Evolutionary conservation across 2,797 vertebrate genomes (phyloP).

Genomic region (Orientallactaga sibirica): DNA sequence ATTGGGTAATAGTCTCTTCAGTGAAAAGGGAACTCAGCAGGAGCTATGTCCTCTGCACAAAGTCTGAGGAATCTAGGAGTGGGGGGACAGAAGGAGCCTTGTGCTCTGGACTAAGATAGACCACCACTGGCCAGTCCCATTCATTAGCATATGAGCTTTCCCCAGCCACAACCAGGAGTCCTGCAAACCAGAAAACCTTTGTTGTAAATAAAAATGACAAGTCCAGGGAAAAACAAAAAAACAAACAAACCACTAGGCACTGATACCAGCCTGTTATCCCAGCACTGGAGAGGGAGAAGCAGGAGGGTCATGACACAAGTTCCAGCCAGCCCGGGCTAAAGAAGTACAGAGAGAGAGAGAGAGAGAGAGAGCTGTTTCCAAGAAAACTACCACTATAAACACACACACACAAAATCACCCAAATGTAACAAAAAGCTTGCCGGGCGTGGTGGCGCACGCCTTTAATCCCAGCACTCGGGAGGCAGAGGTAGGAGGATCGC

Average conservation of each 20-base stretch:
- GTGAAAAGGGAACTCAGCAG: rapidly evolving
- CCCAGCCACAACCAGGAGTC: not conserved
- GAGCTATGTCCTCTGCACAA: no score
- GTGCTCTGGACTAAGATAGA: not conserved
- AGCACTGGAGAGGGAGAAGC: not conserved
- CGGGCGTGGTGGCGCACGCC: no score
- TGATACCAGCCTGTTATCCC: not conserved
- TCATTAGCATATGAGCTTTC: not conserved
- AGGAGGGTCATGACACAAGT: not conserved
- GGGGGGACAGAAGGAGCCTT: no score
- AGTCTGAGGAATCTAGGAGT: not conserved
- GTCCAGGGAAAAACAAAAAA: no score
- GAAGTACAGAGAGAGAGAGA: not conserved
- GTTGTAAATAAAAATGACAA: not conserved
- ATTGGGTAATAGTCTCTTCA: not conserved
- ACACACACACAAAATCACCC: not conserved
- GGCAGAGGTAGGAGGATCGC: no score
- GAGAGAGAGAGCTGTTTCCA: not conserved
- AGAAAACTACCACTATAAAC: not conserved
- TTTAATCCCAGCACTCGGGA: no score
- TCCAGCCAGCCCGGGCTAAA: not conserved
- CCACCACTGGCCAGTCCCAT: not conserved
- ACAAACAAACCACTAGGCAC: no score
- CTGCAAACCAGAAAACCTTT: not conserved
- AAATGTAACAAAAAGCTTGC: not conserved